phyloP scores from a whole-genome alignment of 2,797 vertebrate species.

The Amniataba percoides region DNA sequence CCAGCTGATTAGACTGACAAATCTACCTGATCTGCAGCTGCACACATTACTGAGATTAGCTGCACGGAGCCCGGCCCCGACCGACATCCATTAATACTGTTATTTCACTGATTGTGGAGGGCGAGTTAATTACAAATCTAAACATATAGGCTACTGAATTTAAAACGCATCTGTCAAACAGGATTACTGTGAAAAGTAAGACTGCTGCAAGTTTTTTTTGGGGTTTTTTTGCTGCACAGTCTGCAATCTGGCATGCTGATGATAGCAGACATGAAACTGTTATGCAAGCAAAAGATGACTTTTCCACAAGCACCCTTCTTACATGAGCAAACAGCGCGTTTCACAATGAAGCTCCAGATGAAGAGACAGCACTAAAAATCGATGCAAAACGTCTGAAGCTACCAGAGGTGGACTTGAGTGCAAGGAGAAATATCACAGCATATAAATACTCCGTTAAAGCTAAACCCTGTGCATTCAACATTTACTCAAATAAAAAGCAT shows the following conservation, averaged over 20 bases:
- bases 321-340: slow-evolving; percentile 18
- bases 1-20: slow-evolving; percentile 79
- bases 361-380: slow-evolving; percentile 20
- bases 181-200: slow-evolving; percentile 27
- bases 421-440: too few species aligned
- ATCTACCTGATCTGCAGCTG: slow-evolving; percentile 80
- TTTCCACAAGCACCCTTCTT: slow-evolving; percentile 2
- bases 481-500: too few species aligned
- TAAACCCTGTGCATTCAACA: too few species aligned
- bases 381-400: slow-evolving; percentile 10
- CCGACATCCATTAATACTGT: slow-evolving; percentile 55
- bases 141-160: slow-evolving; percentile 42
- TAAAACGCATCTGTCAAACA: slow-evolving; percentile 47
- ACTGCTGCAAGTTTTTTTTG: not conserved
- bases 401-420: too few species aligned
- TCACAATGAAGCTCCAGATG: slow-evolving; percentile 33
- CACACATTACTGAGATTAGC: slow-evolving; percentile 76
- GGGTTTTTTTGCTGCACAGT: slow-evolving; percentile 9
- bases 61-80: slow-evolving; percentile 51
- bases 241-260: slow-evolving; percentile 8
- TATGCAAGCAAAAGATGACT: slow-evolving; percentile 24
- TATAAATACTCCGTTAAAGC: too few species aligned
- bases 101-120: slow-evolving; percentile 51
- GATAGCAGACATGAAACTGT: slow-evolving; percentile 3
- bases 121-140: slow-evolving; percentile 53